phyloP scores from a whole-genome alignment of 2,888 invertebrate genomes.

The Ectemnius cavifrons region DNA sequence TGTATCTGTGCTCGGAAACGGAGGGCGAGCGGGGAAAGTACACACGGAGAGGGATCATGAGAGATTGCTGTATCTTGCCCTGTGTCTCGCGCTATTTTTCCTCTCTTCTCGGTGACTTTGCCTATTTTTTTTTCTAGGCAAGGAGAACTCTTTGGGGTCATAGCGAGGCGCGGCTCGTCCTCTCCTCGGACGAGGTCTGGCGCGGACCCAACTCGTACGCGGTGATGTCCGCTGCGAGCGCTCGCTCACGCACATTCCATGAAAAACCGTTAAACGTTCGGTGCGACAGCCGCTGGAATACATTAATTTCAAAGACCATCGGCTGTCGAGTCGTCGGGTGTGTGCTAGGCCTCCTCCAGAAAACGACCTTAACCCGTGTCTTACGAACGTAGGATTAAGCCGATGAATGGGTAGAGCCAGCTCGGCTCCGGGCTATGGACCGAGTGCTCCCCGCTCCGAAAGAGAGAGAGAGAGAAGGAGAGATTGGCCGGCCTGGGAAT shows the following conservation, averaged over 20 bases:
- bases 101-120: constrained; percentile 51
- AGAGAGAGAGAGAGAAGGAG: background rate
- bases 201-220: constrained; percentile 73
- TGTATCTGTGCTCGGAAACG: constrained; percentile 8
- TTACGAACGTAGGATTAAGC: constrained; percentile 9
- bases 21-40: background rate
- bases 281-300: constrained; percentile 56
- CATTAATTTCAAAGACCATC: constrained; percentile 58
- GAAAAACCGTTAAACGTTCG: constrained; percentile 77
- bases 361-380: constrained; percentile 24
- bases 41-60: background rate
- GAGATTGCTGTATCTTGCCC: constrained; percentile 24
- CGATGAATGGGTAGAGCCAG: constrained; percentile 18
- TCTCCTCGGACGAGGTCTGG: constrained; percentile 70
- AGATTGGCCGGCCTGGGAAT: constrained; percentile 21
- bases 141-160: constrained; percentile 72
- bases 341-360: constrained; percentile 10
- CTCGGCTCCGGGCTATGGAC: background rate
- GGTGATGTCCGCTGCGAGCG: constrained; percentile 24
- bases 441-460: background rate
- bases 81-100: constrained; percentile 14
- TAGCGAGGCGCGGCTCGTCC: constrained; percentile 71
- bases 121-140: constrained; percentile 55
- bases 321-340: constrained; percentile 11
- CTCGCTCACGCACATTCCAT: constrained; percentile 72